These are phyloP conservation scores for Rhombomys opimus DNA, from an alignment of 2,113 vertebrate species.

Conservation along the genomic window DNA sequence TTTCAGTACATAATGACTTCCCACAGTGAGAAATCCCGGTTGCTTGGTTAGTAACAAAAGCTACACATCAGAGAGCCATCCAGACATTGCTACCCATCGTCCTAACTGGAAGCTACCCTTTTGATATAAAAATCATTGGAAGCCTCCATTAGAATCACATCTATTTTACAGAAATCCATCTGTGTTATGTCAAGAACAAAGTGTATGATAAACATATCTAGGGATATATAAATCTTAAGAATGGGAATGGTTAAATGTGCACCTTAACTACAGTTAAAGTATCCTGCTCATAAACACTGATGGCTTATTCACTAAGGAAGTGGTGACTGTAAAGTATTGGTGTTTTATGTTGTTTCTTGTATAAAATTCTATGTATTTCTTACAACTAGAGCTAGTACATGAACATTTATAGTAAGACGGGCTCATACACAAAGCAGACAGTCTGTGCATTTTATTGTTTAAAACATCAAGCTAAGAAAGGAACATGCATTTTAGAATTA, in stretches of 20 bases:
- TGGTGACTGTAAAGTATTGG: neutral
- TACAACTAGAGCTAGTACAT: constrained; percentile 4
- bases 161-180: neutral
- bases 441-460: constrained; percentile 34
- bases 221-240: neutral
- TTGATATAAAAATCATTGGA: neutral
- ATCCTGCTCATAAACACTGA: neutral
- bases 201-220: neutral
- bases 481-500: constrained; percentile 57
- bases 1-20: neutral
- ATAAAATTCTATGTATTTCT: constrained; percentile 27
- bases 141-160: neutral
- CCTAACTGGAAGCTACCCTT: neutral
- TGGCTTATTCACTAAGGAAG: neutral
- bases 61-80: neutral
- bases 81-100: neutral
- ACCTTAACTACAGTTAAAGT: neutral
- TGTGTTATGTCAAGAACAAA: neutral
- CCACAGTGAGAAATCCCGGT: neutral
- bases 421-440: neutral
- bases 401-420: constrained; percentile 1
- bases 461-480: constrained; percentile 29
- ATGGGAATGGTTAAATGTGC: neutral
- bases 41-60: neutral
- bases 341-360: neutral